phyloP scores from a whole-genome alignment of 2,797 vertebrate species.

The Melanotaenia maccullochi region DNA sequence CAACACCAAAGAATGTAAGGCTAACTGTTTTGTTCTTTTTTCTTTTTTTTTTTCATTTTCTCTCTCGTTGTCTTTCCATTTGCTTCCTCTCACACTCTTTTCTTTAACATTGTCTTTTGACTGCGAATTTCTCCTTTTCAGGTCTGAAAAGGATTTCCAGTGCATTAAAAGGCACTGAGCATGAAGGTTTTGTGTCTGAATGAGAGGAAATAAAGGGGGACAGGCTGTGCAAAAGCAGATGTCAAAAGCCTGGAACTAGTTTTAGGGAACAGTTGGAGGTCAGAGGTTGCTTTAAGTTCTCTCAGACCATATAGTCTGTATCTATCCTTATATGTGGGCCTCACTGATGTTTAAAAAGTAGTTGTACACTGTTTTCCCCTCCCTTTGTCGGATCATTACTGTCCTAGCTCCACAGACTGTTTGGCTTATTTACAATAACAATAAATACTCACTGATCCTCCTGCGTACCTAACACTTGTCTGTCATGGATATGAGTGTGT shows the following conservation, averaged over 20 bases:
- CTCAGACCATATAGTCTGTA: constrained; percentile 30
- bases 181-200: constrained; percentile 35
- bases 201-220: constrained; percentile 40
- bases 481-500: constrained; percentile 12
- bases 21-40: not conserved
- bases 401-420: constrained; percentile 36
- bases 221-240: constrained; percentile 51
- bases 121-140: not conserved
- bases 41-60: not conserved
- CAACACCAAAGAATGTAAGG: constrained; percentile 98
- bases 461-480: constrained; percentile 52
- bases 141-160: constrained; percentile 13
- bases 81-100: not conserved
- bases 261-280: constrained; percentile 39
- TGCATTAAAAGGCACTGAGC: constrained; percentile 30
- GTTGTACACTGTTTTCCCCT: not conserved
- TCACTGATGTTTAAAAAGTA: constrained; percentile 22
- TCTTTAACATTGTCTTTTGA: constrained; percentile 4
- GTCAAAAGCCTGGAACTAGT: constrained; percentile 35
- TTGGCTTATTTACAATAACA: constrained; percentile 56
- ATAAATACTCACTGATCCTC: constrained; percentile 40
- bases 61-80: constrained; percentile 4
- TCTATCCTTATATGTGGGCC: constrained; percentile 16
- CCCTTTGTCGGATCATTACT: constrained; percentile 13
- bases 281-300: constrained; percentile 33